A percentile compares a stretch with the other conserved stretches of the same genome.
These are phyloP conservation scores for Merluccius polli DNA, from an alignment of 2,797 vertebrate species.

Conservation along the genomic window DNA sequence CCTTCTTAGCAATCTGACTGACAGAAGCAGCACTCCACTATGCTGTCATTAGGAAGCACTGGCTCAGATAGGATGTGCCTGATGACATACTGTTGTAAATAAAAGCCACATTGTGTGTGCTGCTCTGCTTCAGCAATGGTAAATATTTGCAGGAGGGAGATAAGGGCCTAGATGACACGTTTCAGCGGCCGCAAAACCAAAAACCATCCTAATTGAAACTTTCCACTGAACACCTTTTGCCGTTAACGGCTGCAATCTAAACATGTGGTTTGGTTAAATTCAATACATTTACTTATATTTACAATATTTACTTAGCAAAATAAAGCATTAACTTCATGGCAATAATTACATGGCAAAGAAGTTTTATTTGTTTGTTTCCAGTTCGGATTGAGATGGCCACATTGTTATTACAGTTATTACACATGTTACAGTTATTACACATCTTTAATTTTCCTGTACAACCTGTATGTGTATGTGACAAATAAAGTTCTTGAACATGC, in stretches of 20 bases:
- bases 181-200: background rate
- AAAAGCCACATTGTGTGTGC: background rate
- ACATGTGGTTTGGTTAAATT: background rate
- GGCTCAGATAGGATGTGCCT: background rate
- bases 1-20: background rate
- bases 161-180: background rate
- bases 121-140: background rate
- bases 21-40: background rate
- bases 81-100: background rate
- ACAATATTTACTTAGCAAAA: too few species aligned
- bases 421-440: background rate
- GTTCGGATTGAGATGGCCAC: background rate
- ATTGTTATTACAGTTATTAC: background rate
- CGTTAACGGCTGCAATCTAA: background rate
- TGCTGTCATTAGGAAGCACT: background rate
- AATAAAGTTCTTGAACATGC: too few species aligned
- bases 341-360: background rate
- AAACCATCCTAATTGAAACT: background rate
- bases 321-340: background rate
- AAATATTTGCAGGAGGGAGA: background rate
- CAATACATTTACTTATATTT: too few species aligned
- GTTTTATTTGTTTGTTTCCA: background rate
- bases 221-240: slow-evolving; percentile 1
- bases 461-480: too few species aligned
- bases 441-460: too few species aligned